Evolutionary conservation across 2,888 invertebrate genomes (phyloP), one percentile per base, ranked within the genome.

Genomic region (Calliphora vomitoria): DNA sequence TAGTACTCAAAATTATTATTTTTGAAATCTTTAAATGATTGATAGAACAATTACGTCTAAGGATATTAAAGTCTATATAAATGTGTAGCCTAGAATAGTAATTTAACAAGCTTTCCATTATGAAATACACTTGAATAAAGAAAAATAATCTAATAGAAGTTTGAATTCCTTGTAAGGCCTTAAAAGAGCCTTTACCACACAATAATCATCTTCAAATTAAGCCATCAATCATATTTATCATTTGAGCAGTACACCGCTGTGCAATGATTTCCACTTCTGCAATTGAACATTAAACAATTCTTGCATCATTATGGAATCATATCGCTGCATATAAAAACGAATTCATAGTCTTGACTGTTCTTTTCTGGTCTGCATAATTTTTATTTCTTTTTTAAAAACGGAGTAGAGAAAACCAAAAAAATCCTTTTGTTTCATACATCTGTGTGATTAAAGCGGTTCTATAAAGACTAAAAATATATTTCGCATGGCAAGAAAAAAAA

Each of bases 361-460:
- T 13, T 81, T 25, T 53, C 20, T 68, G 11, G 8, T 6, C 25
- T 84, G 44, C 35, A 62, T 75, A 58, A 41, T 58, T 25, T 55
- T 31, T 8, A 3, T 79, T 58, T 69, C 3, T 50, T 20, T 71
- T 71, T 60, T 1, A 50, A 10, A 68, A 79, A 38, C 1, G 47
- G 15, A n/a, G 47, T 20, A 10, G 15, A 20, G 11, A 44, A 71
- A 41, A 41, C 60, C 60, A 25, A 4, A 64, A 60, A 25, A 8
- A 64, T 3, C 8, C 50, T 53, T 81, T 76, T 82, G 76, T 68
- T 78, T 84, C 25, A 58, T 72, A 81, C 50, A 82, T 60, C 41
- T 78, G 84, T 84, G 82, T 82, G 85, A 87, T 85, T 84, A 82
- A 69, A 87, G 82, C 84, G 82, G 72, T 84, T 76, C 82, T 79